Conservation (phyloP, 2,113 vertebrate species). For the Arvicanthis niloticus region DNA sequence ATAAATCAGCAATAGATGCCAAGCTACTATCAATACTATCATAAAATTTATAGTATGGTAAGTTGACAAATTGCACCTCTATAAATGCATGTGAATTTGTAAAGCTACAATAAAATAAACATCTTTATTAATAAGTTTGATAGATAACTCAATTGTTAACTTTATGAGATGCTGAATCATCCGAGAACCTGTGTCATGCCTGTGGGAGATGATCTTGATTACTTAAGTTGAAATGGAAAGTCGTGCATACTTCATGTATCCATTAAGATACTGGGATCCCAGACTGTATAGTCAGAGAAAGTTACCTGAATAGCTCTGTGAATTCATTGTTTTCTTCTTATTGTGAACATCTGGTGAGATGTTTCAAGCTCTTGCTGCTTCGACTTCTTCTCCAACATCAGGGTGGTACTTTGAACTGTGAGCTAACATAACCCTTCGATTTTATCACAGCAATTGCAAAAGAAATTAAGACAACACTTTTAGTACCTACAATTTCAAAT, state of each 20-base stretch:
- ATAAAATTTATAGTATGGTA: not conserved
- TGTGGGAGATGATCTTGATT: not conserved
- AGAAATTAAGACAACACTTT: not conserved
- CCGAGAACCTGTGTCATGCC: not conserved
- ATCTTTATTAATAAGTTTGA: not conserved
- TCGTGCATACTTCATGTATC: not conserved
- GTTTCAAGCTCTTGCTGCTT: not conserved
- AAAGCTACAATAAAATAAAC: not conserved
- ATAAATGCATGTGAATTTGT: not conserved
- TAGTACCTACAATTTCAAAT: not conserved
- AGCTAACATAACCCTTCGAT: not conserved
- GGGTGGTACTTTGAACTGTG: not conserved
- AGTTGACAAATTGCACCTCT: not conserved
- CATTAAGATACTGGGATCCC: not conserved
- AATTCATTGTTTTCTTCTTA: not conserved
- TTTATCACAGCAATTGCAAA: not conserved
- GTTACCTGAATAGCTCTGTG: not conserved
- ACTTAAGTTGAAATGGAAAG: not conserved
- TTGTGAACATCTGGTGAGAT: not conserved
- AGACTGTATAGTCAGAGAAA: not conserved
- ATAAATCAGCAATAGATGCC: not conserved
- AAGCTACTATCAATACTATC: not conserved
- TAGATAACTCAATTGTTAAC: not conserved
- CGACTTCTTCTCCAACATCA: not conserved
- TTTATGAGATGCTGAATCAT: not conserved